A percentile compares a stretch with the other conserved stretches of the same genome.
Evolutionary conservation across 1,140 invertebrate species (phyloP).

Genomic region (Bombus affinis): DNA sequence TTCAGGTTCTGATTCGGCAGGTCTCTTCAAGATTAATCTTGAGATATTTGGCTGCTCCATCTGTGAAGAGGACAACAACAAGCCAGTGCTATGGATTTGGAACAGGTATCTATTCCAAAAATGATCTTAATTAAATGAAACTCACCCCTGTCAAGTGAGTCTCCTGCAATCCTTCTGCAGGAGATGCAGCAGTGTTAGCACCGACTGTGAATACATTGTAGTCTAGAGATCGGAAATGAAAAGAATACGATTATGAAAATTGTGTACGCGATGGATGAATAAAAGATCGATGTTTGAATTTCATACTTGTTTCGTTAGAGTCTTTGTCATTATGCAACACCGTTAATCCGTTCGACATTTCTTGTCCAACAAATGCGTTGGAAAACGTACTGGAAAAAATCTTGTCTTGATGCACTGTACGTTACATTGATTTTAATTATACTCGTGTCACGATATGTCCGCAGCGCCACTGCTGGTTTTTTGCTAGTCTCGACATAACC

Average conservation of each 20-base stretch:
- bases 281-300: slow-evolving; percentile 28
- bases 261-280: neutral
- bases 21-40: slow-evolving; percentile 64
- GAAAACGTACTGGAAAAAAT: slow-evolving; percentile 13
- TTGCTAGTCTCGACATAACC: slow-evolving; percentile 41
- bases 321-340: slow-evolving; percentile 48
- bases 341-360: slow-evolving; percentile 70
- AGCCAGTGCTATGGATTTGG: neutral
- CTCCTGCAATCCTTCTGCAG: slow-evolving; percentile 34
- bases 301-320: slow-evolving; percentile 57
- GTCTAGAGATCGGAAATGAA: slow-evolving; percentile 12
- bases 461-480: slow-evolving; percentile 59
- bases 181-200: slow-evolving; percentile 21
- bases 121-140: slow-evolving; percentile 39
- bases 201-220: slow-evolving; percentile 41
- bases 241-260: neutral
- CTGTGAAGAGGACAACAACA: slow-evolving; percentile 40
- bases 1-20: slow-evolving; percentile 67
- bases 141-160: slow-evolving; percentile 57
- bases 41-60: slow-evolving; percentile 63
- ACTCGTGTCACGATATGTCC: slow-evolving; percentile 33
- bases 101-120: slow-evolving; percentile 16
- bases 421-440: slow-evolving; percentile 71
- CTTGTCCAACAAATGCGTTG: slow-evolving; percentile 8
- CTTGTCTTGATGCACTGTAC: slow-evolving; percentile 52